A percentile compares a stretch with the other conserved stretches of the same genome.
Evolutionary conservation across 2,888 invertebrate genomes (phyloP).

Genomic region (Drosophila recens): DNA sequence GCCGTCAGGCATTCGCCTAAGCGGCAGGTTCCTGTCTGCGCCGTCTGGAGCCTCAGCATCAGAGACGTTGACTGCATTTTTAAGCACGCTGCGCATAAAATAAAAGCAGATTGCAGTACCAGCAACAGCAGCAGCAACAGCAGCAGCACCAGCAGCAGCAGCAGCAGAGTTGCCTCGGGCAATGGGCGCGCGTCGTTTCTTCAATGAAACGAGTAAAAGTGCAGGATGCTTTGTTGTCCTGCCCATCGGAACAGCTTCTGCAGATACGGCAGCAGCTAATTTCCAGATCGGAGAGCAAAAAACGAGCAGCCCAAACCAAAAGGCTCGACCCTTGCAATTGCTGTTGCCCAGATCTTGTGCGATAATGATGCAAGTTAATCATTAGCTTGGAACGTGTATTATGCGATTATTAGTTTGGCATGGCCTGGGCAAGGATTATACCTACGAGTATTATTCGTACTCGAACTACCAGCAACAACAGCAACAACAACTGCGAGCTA

Average conservation of each 20-base stretch:
- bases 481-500: constrained; percentile 12
- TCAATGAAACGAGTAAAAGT: constrained; percentile 80
- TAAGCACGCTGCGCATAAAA: constrained; percentile 80
- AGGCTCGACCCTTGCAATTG: constrained; percentile 25
- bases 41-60: constrained; percentile 61
- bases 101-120: constrained; percentile 76
- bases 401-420: constrained; percentile 77
- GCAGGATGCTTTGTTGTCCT: constrained; percentile 81
- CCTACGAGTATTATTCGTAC: constrained; percentile 22
- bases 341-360: constrained; percentile 68
- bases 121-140: constrained; percentile 30
- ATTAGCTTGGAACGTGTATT: constrained; percentile 82
- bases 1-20: constrained; percentile 79
- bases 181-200: constrained; percentile 64
- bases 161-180: constrained; percentile 43
- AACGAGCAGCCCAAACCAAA: constrained; percentile 23
- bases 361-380: constrained; percentile 83
- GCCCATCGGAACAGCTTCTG: constrained; percentile 83
- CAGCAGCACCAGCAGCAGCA: constrained; percentile 19
- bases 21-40: constrained; percentile 78
- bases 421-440: constrained; percentile 56
- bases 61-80: constrained; percentile 79
- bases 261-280: constrained; percentile 85
- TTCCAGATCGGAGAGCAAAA: constrained; percentile 43
- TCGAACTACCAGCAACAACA: too few species aligned